A percentile compares a stretch with the other conserved stretches of the same genome.
Conservation (phyloP, 2,113 vertebrate genomes). For the Sigmodon hispidus region DNA sequence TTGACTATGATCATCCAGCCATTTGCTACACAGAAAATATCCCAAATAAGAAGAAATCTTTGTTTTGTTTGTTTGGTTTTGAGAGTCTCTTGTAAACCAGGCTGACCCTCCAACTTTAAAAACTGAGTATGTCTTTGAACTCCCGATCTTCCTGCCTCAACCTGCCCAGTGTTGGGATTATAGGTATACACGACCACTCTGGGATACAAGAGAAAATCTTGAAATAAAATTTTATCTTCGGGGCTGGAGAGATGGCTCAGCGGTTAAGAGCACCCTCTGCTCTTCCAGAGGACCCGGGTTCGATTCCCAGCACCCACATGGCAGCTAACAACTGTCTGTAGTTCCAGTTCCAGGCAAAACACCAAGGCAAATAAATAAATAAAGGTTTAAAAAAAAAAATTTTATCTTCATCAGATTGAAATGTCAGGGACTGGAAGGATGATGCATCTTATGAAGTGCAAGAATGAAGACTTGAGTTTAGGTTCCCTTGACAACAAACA, state of each 20-base stretch:
- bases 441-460: background rate
- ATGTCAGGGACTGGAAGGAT: background rate
- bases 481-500: background rate
- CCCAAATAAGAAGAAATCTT: constrained; percentile 32
- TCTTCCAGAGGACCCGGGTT: too few relatives aligned
- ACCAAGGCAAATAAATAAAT: too few relatives aligned
- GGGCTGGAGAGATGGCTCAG: too few relatives aligned
- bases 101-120: background rate
- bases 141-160: background rate
- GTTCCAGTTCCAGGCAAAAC: too few relatives aligned
- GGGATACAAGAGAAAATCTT: constrained; percentile 17
- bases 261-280: too few relatives aligned
- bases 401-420: constrained; percentile 21
- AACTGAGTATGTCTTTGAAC: background rate
- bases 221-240: constrained; percentile 36
- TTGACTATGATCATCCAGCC: background rate
- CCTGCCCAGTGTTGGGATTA: background rate
- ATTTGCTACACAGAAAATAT: constrained; percentile 13
- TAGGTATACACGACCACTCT: background rate
- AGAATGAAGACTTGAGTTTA: background rate
- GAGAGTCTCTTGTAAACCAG: background rate
- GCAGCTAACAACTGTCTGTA: too few relatives aligned
- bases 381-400: too few relatives aligned
- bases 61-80: background rate
- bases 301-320: too few relatives aligned